Conservation (phyloP, 2,797 vertebrate genomes). For the Helostoma temminkii region DNA sequence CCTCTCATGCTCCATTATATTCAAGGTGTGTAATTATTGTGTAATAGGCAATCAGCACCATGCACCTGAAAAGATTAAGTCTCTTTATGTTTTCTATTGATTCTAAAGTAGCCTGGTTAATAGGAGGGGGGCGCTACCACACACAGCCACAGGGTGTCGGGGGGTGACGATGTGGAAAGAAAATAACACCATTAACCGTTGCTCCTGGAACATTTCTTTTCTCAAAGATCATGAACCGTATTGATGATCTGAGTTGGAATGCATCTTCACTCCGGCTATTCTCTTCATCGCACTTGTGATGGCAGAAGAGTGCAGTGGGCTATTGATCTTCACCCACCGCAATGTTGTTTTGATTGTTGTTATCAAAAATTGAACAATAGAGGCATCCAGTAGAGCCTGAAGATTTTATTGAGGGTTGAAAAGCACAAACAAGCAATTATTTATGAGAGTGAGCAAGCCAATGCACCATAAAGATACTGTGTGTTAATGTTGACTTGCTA, state of each 20-base stretch:
- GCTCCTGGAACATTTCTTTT: conserved; percentile 80
- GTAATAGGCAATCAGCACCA: conserved; percentile 85
- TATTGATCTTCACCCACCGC: conserved; percentile 76
- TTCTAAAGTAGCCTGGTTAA: conserved; percentile 81
- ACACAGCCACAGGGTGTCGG: conserved; percentile 73
- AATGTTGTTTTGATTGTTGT: conserved; percentile 75
- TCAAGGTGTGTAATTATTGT: conserved; percentile 84
- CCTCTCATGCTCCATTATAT: conserved; percentile 68
- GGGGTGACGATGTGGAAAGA: conserved; percentile 55
- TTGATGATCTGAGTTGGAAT: conserved; percentile 79
- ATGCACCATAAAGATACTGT: conserved; percentile 53
- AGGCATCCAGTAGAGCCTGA: conserved; percentile 69
- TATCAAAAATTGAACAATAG: conserved; percentile 81
- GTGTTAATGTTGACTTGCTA: conserved; percentile 52
- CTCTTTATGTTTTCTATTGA: conserved; percentile 86
- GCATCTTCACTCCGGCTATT: conserved; percentile 71
- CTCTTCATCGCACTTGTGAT: conserved; percentile 57
- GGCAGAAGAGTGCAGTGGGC: conserved; percentile 50
- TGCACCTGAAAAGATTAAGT: conserved; percentile 84
- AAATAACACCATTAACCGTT: conserved; percentile 81
- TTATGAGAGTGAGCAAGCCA: conserved; percentile 65
- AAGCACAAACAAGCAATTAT: conserved; percentile 80
- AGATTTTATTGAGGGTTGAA: conserved; percentile 70
- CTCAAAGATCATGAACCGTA: conserved; percentile 82
- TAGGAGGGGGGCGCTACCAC: conserved; percentile 75